phyloP scores from a whole-genome alignment of 2,888 invertebrate genomes.

The Phortica okadai region DNA sequence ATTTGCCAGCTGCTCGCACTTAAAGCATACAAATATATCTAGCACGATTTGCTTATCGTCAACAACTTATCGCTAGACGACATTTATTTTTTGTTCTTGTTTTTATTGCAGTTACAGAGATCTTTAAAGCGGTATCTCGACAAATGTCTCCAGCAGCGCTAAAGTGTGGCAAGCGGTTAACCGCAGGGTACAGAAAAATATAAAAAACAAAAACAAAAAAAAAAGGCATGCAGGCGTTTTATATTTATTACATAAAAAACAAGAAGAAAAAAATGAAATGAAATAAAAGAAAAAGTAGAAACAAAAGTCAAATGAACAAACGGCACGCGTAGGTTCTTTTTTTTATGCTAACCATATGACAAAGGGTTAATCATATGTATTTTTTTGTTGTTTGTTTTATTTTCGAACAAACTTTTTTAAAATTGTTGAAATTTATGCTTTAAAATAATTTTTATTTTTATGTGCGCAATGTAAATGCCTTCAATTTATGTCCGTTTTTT shows the following conservation, averaged over 20 bases:
- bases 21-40: slow-evolving; percentile 23
- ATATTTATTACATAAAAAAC: neutral
- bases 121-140: slow-evolving; percentile 34
- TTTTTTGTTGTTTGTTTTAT: neutral
- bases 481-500: slow-evolving; percentile 4
- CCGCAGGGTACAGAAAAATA: slow-evolving; percentile 24
- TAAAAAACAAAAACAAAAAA: neutral
- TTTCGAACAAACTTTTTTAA: neutral
- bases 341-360: neutral
- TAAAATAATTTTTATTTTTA: neutral
- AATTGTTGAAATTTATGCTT: neutral
- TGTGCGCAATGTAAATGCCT: neutral
- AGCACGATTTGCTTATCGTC: slow-evolving; percentile 5
- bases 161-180: slow-evolving; percentile 32
- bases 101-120: slow-evolving; percentile 7
- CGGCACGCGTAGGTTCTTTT: slow-evolving; percentile 17
- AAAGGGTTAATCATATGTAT: neutral
- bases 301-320: neutral
- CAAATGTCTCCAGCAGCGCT: slow-evolving; percentile 31
- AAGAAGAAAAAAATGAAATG: slow-evolving; percentile 25
- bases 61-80: slow-evolving; percentile 26
- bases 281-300: neutral
- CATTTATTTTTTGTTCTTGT: slow-evolving; percentile 2
- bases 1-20: slow-evolving; percentile 21
- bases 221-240: slow-evolving; percentile 22